phyloP scores from a whole-genome alignment of 1,140 invertebrate genomes.

The Platorchestia sp. region DNA sequence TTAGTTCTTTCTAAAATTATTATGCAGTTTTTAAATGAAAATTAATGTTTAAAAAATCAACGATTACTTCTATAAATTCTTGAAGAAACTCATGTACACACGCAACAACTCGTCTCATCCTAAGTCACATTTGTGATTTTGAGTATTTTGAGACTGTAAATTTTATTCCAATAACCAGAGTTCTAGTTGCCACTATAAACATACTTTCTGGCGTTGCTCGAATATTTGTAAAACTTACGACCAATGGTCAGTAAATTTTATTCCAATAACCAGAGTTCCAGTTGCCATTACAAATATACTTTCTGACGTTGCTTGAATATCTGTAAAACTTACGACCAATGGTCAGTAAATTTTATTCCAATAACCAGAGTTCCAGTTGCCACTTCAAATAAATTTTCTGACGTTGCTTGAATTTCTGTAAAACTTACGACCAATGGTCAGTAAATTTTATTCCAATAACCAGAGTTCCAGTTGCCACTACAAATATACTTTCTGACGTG shows the following conservation, averaged over 20 bases:
- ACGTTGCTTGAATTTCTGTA: no score
- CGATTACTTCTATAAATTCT: not conserved
- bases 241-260: not conserved
- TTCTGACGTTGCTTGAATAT: not conserved
- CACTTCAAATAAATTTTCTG: not conserved
- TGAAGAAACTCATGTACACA: not conserved
- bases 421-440: no score
- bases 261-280: not conserved
- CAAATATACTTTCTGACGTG: not conserved
- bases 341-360: not conserved
- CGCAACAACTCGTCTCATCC: not conserved
- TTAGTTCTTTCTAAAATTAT: not conserved
- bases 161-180: no score
- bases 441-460: not conserved
- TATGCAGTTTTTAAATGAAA: not conserved
- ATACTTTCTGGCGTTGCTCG: no score
- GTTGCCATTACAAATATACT: not conserved
- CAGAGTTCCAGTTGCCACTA: not conserved
- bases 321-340: not conserved
- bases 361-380: slow-evolving; percentile 17
- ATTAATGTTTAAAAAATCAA: not conserved
- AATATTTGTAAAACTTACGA: no score
- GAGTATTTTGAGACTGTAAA: not conserved
- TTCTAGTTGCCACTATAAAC: no score
- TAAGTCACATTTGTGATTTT: not conserved